Conservation (phyloP, 1,140 invertebrate species). For the Drosophila sucinea region DNA sequence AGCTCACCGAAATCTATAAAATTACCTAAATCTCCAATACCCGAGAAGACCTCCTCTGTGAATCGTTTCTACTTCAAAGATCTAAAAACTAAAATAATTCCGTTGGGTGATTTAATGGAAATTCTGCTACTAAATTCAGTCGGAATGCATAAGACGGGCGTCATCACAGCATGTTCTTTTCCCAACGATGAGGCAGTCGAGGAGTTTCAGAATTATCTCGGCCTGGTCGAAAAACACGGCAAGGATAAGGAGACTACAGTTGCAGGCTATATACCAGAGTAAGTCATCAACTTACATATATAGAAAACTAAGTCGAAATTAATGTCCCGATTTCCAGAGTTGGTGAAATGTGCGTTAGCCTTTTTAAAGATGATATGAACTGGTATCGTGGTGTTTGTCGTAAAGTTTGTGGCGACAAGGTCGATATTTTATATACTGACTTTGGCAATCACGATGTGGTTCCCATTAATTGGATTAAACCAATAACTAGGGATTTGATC, state of each 20-base stretch:
- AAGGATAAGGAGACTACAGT: background rate
- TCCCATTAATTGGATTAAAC: slow-evolving; percentile 35
- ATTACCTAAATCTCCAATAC: background rate
- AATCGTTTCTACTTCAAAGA: slow-evolving; percentile 40
- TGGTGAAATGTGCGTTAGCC: slow-evolving; percentile 49
- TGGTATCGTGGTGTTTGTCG: slow-evolving; percentile 64
- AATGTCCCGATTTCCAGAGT: slow-evolving; percentile 25
- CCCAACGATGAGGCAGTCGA: background rate
- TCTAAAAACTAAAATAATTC: slow-evolving; percentile 26
- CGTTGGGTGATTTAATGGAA: slow-evolving; percentile 19
- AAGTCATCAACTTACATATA: background rate
- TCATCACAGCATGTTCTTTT: slow-evolving; percentile 45
- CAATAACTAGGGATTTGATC: slow-evolving; percentile 20
- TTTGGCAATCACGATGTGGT: slow-evolving; percentile 55
- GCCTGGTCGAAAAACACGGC: slow-evolving; percentile 16
- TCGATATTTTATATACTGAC: slow-evolving; percentile 41
- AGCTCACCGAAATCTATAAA: slow-evolving; percentile 4
- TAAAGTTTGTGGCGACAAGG: slow-evolving; percentile 17
- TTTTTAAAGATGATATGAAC: slow-evolving; percentile 39
- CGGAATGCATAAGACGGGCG: slow-evolving; percentile 26
- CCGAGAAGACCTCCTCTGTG: background rate
- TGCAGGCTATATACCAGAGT: slow-evolving; percentile 45
- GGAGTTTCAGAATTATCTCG: slow-evolving; percentile 22
- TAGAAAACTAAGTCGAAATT: background rate
- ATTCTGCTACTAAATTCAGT: slow-evolving; percentile 20